A percentile compares a stretch with the other conserved stretches of the same genome.
These are phyloP conservation scores for Adoxophyes honmai DNA, from an alignment of 1,140 invertebrate genomes.

Conservation along the genomic window DNA sequence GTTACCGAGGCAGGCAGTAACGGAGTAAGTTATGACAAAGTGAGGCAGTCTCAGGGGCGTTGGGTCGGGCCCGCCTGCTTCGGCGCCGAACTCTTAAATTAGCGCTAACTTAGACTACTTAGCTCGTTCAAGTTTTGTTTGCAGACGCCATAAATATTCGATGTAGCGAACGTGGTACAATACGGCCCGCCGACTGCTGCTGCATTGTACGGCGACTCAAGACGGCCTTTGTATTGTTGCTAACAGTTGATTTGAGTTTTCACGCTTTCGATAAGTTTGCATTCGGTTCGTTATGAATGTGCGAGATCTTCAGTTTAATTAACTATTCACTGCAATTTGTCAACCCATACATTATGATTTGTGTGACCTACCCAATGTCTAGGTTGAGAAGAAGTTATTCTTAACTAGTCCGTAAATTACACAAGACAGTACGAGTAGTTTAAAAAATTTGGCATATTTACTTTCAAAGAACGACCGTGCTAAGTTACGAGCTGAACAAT, in stretches of 20 bases:
- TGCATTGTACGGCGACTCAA: conserved; percentile 41
- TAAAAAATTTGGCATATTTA: no score
- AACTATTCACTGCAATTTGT: no score
- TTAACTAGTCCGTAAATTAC: no score
- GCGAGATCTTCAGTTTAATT: neutral
- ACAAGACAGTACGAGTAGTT: no score
- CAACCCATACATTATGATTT: no score
- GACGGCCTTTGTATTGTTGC: conserved; percentile 36
- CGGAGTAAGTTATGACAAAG: conserved; percentile 58
- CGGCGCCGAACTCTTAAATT: conserved; percentile 64
- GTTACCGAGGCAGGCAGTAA: conserved; percentile 31
- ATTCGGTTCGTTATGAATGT: neutral
- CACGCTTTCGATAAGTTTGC: conserved; percentile 12
- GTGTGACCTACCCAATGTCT: no score
- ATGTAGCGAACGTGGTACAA: conserved; percentile 46
- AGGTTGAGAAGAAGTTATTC: no score
- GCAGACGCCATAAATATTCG: conserved; percentile 64
- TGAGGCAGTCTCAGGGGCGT: conserved; percentile 36
- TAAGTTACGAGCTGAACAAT: no score
- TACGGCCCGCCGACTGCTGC: conserved; percentile 34
- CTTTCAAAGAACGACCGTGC: no score
- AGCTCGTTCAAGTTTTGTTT: conserved; percentile 68
- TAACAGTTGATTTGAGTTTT: conserved; percentile 35
- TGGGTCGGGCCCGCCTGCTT: conserved; percentile 30
- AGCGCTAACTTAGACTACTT: conserved; percentile 66